Conservation (phyloP, 64 coral and sea anemone genomes). For the Cladopsammia gracilis region DNA sequence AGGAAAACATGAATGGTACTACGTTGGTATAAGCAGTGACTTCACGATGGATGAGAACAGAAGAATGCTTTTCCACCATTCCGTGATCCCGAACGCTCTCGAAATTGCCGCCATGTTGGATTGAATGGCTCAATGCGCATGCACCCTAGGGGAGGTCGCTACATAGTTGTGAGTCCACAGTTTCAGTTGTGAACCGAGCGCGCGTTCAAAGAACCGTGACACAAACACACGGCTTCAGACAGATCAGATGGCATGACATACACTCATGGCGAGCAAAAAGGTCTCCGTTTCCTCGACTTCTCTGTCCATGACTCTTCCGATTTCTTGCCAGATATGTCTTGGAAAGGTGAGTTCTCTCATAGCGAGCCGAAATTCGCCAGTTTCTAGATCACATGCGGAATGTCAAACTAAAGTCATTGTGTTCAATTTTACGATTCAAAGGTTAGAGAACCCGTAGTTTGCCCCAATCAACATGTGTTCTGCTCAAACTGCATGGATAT, state of each 20-base stretch:
- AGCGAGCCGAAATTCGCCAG: neutral
- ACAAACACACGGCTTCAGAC: neutral
- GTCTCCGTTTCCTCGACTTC: constrained; percentile 75
- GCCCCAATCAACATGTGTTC: constrained; percentile 98
- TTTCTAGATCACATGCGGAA: neutral
- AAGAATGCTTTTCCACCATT: constrained; percentile 78
- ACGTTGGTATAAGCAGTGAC: constrained; percentile 83
- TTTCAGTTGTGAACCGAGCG: neutral
- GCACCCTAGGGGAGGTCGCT: neutral
- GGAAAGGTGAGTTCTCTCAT: constrained; percentile 82
- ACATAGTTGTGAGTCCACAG: neutral
- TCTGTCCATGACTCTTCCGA: constrained; percentile 95
- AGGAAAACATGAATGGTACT: constrained; percentile 68
- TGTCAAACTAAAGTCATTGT: neutral
- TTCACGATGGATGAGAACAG: constrained; percentile 86
- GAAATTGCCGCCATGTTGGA: constrained; percentile 92
- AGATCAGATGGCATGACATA: constrained; percentile 61
- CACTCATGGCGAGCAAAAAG: constrained; percentile 41
- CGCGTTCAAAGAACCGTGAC: neutral
- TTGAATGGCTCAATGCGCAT: constrained; percentile 61
- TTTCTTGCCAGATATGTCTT: constrained; percentile 98
- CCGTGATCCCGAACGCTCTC: constrained; percentile 5
- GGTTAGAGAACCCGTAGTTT: constrained; percentile 98
- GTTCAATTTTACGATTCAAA: constrained; percentile 15
- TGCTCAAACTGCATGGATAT: constrained; percentile 95